A percentile compares a stretch with the other conserved stretches of the same genome.
phyloP scores from a whole-genome alignment of 2,113 vertebrate species.

The Callithrix jacchus region DNA sequence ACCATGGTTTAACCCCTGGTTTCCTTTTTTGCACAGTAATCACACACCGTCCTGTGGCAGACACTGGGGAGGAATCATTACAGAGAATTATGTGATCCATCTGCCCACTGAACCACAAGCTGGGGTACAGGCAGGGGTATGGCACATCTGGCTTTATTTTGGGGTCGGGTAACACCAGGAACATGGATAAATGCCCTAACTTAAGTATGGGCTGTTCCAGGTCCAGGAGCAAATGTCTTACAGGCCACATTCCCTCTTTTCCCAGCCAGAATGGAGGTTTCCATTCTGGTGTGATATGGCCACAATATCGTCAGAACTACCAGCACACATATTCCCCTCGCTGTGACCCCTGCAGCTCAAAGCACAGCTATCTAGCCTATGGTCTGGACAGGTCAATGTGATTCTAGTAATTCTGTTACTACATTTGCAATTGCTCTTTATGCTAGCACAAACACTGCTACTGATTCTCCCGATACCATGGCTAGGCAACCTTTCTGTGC shows the following conservation, averaged over 20 bases:
- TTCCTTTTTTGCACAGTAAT: slow-evolving; percentile 35
- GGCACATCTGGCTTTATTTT: slow-evolving; percentile 60
- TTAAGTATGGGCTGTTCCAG: not conserved
- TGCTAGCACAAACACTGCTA: fast-evolving
- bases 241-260: not conserved
- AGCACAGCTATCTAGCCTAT: not conserved
- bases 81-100: not conserved
- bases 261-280: not conserved
- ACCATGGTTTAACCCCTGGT: slow-evolving; percentile 57
- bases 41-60: not conserved
- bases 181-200: not conserved
- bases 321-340: fast-evolving
- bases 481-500: not conserved
- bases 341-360: not conserved
- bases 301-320: not conserved
- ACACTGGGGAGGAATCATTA: not conserved
- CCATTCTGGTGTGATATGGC: not conserved
- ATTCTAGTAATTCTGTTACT: not conserved
- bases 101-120: slow-evolving; percentile 3
- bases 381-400: not conserved
- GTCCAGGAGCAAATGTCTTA: not conserved
- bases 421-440: not conserved
- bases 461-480: not conserved
- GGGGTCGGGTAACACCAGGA: slow-evolving; percentile 32
- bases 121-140: not conserved